These are phyloP conservation scores for Drosophila planitibia DNA, from an alignment of 2,888 invertebrate species.

Conservation along the genomic window DNA sequence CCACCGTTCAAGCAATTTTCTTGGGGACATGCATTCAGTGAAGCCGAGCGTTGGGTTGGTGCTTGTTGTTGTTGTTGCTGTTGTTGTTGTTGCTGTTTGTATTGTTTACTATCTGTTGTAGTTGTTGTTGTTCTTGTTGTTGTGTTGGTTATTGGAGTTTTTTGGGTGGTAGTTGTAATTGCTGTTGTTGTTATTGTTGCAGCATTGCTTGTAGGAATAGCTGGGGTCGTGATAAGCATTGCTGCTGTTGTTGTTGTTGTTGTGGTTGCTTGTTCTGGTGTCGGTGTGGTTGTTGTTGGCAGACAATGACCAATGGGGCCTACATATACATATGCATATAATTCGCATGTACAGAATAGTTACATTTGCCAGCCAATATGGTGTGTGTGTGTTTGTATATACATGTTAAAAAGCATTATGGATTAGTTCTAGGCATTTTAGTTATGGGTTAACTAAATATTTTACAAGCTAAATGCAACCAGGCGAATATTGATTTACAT, in stretches of 20 bases:
- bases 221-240: constrained; percentile 50
- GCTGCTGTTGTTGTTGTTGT: constrained; percentile 58
- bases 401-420: constrained; percentile 34
- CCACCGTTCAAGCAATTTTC: constrained; percentile 90
- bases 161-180: constrained; percentile 41
- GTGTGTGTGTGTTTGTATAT: background rate
- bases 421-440: constrained; percentile 45
- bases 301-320: constrained; percentile 85
- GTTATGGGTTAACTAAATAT: constrained; percentile 2
- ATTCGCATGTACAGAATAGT: constrained; percentile 28
- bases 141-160: constrained; percentile 46
- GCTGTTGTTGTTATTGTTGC: constrained; percentile 51
- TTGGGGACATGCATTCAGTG: constrained; percentile 85
- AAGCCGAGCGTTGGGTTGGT: constrained; percentile 82
- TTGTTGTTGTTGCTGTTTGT: constrained; percentile 42
- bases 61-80: constrained; percentile 53
- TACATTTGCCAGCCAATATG: constrained; percentile 25
- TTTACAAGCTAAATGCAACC: constrained; percentile 4
- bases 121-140: constrained; percentile 42
- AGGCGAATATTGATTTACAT: background rate
- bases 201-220: constrained; percentile 44
- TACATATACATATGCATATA: constrained; percentile 41
- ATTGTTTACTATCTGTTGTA: constrained; percentile 47
- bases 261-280: constrained; percentile 62
- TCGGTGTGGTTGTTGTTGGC: constrained; percentile 79